A percentile compares a stretch with the other conserved stretches of the same genome.
Evolutionary conservation across 2,888 invertebrate species (phyloP).

Genomic region (Alloplasta piceator): DNA sequence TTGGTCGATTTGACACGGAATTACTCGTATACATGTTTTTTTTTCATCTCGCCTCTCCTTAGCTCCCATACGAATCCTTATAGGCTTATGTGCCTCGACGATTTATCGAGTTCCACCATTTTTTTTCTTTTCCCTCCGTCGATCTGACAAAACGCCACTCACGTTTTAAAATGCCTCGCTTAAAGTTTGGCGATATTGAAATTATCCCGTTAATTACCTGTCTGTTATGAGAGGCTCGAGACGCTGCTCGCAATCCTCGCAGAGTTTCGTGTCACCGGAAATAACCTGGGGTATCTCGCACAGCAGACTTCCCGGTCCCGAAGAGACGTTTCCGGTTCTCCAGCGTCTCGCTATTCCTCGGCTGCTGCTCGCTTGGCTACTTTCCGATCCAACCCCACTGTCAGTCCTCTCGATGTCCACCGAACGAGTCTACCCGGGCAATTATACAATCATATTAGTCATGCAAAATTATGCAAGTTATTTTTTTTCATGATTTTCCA

Average conservation of each 20-base stretch:
- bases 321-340: slow-evolving; percentile 79
- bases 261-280: slow-evolving; percentile 85
- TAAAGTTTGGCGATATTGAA: too few relatives aligned
- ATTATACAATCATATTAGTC: background rate
- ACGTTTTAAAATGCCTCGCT: too few relatives aligned
- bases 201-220: slow-evolving; percentile 77
- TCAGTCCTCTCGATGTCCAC: slow-evolving; percentile 95
- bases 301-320: slow-evolving; percentile 83
- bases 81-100: too few relatives aligned
- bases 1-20: too few relatives aligned
- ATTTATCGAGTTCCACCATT: slow-evolving; percentile 13
- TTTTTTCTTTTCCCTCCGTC: background rate
- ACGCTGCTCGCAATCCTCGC: slow-evolving; percentile 94
- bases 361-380: slow-evolving; percentile 93
- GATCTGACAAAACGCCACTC: too few relatives aligned
- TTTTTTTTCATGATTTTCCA: too few relatives aligned
- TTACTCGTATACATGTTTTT: background rate
- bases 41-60: background rate
- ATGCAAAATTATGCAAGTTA: too few relatives aligned
- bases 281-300: slow-evolving; percentile 85
- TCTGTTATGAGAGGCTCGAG: slow-evolving; percentile 91
- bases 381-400: slow-evolving; percentile 96
- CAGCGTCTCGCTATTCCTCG: slow-evolving; percentile 81
- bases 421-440: slow-evolving; percentile 80
- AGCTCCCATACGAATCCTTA: too few relatives aligned